Conservation (phyloP, 2,113 vertebrate genomes). For the Phyllostomus discolor region DNA sequence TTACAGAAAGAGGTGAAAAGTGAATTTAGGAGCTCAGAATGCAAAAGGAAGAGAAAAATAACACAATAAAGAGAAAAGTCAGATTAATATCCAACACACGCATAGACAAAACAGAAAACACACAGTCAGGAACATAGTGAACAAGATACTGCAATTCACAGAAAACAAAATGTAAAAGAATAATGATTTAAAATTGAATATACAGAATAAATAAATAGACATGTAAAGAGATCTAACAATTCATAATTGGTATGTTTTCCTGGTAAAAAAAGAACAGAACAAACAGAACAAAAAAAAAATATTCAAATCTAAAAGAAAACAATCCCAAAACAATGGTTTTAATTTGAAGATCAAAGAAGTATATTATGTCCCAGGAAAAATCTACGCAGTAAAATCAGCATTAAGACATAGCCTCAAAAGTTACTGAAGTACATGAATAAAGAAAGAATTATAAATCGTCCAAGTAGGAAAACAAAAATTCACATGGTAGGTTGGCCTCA, state of each 20-base stretch:
- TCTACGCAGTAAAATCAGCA: background rate
- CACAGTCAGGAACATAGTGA: background rate
- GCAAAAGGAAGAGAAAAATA: background rate
- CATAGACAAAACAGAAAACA: background rate
- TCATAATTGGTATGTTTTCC: background rate
- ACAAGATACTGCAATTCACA: background rate
- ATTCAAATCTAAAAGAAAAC: background rate
- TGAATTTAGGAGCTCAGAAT: background rate
- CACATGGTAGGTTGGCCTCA: background rate
- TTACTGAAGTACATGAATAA: background rate
- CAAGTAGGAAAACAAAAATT: background rate
- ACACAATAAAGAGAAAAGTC: background rate
- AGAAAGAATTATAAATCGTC: background rate
- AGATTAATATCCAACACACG: background rate
- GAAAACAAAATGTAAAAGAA: constrained; percentile 4
- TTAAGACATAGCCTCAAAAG: background rate
- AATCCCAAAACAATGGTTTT: background rate
- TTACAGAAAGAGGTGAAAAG: background rate
- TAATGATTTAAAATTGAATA: background rate
- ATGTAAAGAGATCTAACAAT: background rate
- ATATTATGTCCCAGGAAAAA: background rate
- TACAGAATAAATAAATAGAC: background rate
- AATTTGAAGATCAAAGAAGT: constrained; percentile 5
- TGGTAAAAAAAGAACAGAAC: background rate
- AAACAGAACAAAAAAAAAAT: background rate